phyloP scores from a whole-genome alignment of 2,888 invertebrate genomes.

The Desoria tigrina region DNA sequence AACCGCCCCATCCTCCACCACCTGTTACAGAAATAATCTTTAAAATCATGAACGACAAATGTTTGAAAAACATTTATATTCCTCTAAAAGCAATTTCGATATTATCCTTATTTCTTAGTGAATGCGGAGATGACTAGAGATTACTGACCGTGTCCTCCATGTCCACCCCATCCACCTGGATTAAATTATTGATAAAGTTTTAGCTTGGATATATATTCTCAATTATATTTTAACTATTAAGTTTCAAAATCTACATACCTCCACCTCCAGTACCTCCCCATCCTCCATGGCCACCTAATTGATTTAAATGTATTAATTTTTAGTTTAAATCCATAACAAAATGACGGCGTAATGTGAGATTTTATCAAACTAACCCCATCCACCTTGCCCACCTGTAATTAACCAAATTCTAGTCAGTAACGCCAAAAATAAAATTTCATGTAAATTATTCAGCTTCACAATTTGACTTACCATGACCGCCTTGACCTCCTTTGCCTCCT shows the following conservation, averaged over 20 bases:
- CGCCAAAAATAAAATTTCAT: neutral
- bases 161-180: slow-evolving; percentile 1
- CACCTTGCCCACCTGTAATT: slow-evolving; percentile 18
- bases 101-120: too few species aligned
- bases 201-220: neutral
- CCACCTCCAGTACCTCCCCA: slow-evolving; percentile 15
- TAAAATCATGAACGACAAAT: too few species aligned
- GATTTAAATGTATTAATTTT: slow-evolving; percentile 1
- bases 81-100: too few species aligned
- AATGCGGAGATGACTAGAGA: too few species aligned
- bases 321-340: too few species aligned
- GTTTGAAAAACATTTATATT: too few species aligned
- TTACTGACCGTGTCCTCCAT: slow-evolving; percentile 17
- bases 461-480: slow-evolving; percentile 7
- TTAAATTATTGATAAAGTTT: neutral
- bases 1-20: slow-evolving; percentile 11
- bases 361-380: slow-evolving; percentile 9
- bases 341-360: neutral
- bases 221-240: neutral
- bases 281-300: slow-evolving; percentile 23
- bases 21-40: too few species aligned
- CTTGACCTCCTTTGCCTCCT: slow-evolving; percentile 38
- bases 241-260: slow-evolving; percentile 9
- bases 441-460: neutral
- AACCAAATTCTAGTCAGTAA: neutral